Conservation (phyloP, 2,888 invertebrate species). For the Scaptomyza cyrtandrae region DNA sequence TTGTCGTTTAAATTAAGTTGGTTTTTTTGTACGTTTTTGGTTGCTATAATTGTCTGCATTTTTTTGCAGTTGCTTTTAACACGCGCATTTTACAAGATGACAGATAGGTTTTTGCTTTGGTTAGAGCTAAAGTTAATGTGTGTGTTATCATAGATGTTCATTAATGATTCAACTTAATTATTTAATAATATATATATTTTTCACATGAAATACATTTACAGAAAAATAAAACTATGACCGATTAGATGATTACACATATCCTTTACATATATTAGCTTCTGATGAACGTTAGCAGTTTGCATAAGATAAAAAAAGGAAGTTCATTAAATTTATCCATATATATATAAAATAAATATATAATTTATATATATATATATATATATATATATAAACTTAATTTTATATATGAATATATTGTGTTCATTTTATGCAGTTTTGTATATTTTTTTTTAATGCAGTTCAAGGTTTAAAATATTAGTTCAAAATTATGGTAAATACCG, state of each 20-base stretch:
- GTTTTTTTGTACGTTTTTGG: conserved; percentile 34
- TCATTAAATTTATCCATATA: too few relatives aligned
- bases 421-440: too few relatives aligned
- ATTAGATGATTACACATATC: background rate
- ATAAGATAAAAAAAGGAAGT: background rate
- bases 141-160: background rate
- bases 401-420: too few relatives aligned
- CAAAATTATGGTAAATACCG: background rate
- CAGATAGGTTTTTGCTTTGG: conserved; percentile 36
- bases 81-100: conserved; percentile 42
- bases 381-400: too few relatives aligned
- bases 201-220: background rate
- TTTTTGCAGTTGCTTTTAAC: conserved; percentile 28
- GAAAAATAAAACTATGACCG: background rate
- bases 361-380: too few relatives aligned
- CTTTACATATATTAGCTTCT: background rate
- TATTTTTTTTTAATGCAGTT: too few relatives aligned
- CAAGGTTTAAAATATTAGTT: background rate
- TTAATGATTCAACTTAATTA: background rate
- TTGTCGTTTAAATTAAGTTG: conserved; percentile 61
- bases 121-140: conserved; percentile 1
- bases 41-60: conserved; percentile 4
- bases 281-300: background rate
- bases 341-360: too few relatives aligned
- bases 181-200: too few relatives aligned